These are phyloP conservation scores for Carassius carassius DNA, from an alignment of 2,113 vertebrate genomes.

Conservation along the genomic window DNA sequence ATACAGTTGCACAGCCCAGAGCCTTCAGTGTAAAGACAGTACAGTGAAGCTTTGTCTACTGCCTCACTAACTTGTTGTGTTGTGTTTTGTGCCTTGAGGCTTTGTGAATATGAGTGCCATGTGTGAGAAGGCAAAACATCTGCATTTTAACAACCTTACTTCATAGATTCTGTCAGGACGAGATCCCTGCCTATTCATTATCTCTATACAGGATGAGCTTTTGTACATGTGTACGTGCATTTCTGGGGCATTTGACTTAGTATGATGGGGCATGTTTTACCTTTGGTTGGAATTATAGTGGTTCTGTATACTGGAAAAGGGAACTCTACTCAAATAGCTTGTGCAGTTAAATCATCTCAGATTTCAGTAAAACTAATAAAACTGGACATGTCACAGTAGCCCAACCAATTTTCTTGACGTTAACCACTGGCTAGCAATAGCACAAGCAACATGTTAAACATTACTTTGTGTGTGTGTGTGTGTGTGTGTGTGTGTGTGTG, in stretches of 20 bases:
- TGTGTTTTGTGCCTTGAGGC: conserved; percentile 57
- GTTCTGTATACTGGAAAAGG: no score
- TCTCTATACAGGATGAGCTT: not conserved
- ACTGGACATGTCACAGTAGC: no score
- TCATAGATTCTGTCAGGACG: conserved; percentile 47
- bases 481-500: no score
- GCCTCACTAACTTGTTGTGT: conserved; percentile 11
- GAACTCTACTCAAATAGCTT: no score
- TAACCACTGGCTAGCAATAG: no score
- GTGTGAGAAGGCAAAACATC: conserved; percentile 66
- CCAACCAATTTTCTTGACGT: no score
- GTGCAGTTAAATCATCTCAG: no score
- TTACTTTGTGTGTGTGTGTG: no score
- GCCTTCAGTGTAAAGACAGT: not conserved
- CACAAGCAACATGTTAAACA: no score
- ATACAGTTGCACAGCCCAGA: not conserved
- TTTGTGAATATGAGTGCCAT: conserved; percentile 68
- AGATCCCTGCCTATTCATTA: conserved; percentile 68
- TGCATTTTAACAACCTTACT: conserved; percentile 72
- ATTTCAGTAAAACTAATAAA: no score
- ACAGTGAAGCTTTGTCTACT: conserved; percentile 24
- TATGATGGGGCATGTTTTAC: no score
- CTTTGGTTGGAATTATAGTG: no score
- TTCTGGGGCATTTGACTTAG: not conserved
- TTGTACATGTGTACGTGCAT: conserved; percentile 21